These are phyloP conservation scores for Holacanthella duospinosa DNA, from an alignment of 2,888 invertebrate species.

Conservation along the genomic window DNA sequence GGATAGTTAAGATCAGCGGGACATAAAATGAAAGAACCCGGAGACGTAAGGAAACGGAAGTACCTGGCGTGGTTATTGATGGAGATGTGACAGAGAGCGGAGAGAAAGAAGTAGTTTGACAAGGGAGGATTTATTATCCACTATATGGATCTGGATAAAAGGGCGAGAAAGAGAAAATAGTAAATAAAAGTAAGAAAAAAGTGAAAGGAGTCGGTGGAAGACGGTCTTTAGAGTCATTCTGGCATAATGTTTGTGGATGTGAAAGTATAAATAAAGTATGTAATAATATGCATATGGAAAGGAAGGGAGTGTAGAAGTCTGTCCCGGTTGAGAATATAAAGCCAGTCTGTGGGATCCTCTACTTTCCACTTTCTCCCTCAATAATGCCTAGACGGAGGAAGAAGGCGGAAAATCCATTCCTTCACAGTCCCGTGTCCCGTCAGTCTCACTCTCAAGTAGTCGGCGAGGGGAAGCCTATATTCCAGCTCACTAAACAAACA, in stretches of 20 bases:
- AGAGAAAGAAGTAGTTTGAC: not conserved
- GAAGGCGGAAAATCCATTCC: not conserved
- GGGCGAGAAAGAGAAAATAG: not conserved
- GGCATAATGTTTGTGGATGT: not conserved
- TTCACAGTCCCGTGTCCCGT: not conserved
- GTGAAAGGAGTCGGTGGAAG: not conserved
- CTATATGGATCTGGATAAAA: not conserved
- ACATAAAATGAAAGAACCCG: conserved; percentile 1
- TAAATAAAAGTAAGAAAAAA: not conserved
- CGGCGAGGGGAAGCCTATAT: not conserved
- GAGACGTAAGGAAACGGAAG: not conserved
- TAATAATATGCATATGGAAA: not conserved
- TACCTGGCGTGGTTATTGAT: conserved; percentile 2
- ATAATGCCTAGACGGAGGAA: not conserved
- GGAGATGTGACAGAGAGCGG: not conserved
- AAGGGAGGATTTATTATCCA: not conserved
- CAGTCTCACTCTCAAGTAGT: no score
- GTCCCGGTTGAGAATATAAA: not conserved
- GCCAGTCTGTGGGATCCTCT: not conserved
- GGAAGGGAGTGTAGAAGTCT: not conserved
- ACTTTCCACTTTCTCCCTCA: not conserved
- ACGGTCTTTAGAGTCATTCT: not conserved
- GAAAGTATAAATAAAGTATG: not conserved
- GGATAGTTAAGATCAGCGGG: conserved; percentile 5
- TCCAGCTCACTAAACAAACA: not conserved